A percentile compares a stretch with the other conserved stretches of the same genome.
These are phyloP conservation scores for Aix galericulata DNA, from an alignment of 2,113 vertebrate species.

Conservation along the genomic window DNA sequence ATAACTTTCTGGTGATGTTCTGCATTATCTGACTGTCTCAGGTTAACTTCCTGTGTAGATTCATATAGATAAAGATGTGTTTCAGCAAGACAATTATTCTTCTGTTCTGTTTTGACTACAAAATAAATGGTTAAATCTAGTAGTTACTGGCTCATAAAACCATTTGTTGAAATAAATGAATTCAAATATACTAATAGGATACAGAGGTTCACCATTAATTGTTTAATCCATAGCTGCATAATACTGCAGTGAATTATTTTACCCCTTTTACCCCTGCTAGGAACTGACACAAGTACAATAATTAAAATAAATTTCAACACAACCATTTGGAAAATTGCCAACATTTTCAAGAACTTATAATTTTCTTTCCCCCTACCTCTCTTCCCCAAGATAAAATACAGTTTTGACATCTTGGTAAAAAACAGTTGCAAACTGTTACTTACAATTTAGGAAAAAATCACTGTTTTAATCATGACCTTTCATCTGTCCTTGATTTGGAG, in stretches of 20 bases:
- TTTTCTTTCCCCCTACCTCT: conserved; percentile 67
- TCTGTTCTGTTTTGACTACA: conserved; percentile 29
- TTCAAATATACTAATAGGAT: conserved; percentile 56
- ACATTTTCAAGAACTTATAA: conserved; percentile 79
- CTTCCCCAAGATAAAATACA: conserved; percentile 67
- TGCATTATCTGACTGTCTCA: background rate
- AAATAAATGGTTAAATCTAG: conserved; percentile 60
- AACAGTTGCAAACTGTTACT: conserved; percentile 81
- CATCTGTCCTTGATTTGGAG: conserved; percentile 80
- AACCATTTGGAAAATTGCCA: conserved; percentile 77
- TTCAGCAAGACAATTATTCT: background rate
- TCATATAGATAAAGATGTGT: background rate
- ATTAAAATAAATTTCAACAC: conserved; percentile 82
- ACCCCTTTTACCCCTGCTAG: conserved; percentile 62
- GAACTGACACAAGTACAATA: conserved; percentile 78
- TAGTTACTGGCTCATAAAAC: conserved; percentile 50
- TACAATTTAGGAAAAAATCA: conserved; percentile 77
- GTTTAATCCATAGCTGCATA: conserved; percentile 71
- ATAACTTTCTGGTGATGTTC: background rate
- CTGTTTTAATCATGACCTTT: conserved; percentile 85
- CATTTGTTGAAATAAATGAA: conserved; percentile 62
- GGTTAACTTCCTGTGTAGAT: background rate
- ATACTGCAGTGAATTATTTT: conserved; percentile 67
- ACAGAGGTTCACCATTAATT: conserved; percentile 63
- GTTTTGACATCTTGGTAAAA: conserved; percentile 83